Conservation (phyloP, 1,140 invertebrate species). For the Listronotus oregonensis region DNA sequence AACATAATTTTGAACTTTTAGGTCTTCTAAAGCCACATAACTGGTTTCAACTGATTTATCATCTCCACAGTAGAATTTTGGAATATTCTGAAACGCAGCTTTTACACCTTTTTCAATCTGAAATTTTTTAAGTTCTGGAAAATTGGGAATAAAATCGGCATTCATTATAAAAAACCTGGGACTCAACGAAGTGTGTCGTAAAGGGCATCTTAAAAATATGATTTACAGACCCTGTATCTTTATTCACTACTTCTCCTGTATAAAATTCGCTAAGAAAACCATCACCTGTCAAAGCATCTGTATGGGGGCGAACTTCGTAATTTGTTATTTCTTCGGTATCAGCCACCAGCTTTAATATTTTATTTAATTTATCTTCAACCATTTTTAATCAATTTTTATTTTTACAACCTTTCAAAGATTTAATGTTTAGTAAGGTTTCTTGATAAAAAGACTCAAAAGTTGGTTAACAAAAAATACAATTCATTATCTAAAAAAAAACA, state of each 20-base stretch:
- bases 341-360: constrained; percentile 13
- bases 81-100: constrained; percentile 46
- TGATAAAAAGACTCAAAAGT: no score
- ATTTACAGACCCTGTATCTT: constrained; percentile 3
- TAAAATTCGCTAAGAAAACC: constrained; percentile 24
- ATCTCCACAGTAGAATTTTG: constrained; percentile 51
- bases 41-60: constrained; percentile 55
- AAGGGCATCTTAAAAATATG: constrained; percentile 6
- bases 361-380: constrained; percentile 1
- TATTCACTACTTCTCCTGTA: constrained; percentile 11
- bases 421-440: no score
- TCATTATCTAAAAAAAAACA: no score
- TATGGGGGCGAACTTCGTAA: constrained; percentile 6
- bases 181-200: no score
- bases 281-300: constrained; percentile 7
- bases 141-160: background rate
- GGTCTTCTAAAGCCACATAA: constrained; percentile 53
- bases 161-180: constrained; percentile 9
- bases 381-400: no score
- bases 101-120: constrained; percentile 5
- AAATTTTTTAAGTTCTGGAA: constrained; percentile 14
- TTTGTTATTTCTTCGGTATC: background rate
- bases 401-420: no score
- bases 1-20: constrained; percentile 20
- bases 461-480: no score